phyloP scores from a whole-genome alignment of 2,888 invertebrate species.

The Parnassius mnemosyne region DNA sequence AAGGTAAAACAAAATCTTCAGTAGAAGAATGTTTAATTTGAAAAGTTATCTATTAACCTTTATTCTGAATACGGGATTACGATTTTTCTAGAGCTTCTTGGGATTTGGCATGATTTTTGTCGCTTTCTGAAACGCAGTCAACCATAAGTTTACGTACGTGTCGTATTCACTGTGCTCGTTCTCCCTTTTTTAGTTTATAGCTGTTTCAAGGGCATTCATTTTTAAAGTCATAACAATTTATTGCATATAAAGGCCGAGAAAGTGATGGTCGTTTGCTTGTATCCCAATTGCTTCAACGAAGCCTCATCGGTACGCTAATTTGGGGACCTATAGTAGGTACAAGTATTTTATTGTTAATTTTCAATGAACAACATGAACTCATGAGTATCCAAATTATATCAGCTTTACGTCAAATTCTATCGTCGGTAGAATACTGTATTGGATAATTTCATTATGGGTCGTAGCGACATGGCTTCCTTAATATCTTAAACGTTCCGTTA shows the following conservation, averaged over 20 bases:
- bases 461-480: constrained; percentile 68
- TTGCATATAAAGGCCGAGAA: constrained; percentile 2
- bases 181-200: constrained; percentile 1
- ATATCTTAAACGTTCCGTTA: constrained; percentile 59
- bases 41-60: no score
- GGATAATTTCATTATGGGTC: constrained; percentile 67
- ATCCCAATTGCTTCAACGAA: constrained; percentile 18
- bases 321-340: neutral
- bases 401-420: constrained; percentile 25
- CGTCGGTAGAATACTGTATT: constrained; percentile 39
- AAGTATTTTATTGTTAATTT: constrained; percentile 18
- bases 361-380: constrained; percentile 4
- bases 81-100: no score
- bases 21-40: no score
- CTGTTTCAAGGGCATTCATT: neutral
- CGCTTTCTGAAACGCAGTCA: no score
- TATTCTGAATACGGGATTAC: no score
- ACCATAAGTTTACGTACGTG: no score
- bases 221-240: neutral
- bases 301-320: constrained; percentile 17
- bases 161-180: no score
- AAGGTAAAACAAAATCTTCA: no score
- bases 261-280: constrained; percentile 4
- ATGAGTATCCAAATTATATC: constrained; percentile 17
- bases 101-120: no score